These are phyloP conservation scores for Branchellion lobata DNA, from an alignment of 2,888 invertebrate species.

Conservation along the genomic window DNA sequence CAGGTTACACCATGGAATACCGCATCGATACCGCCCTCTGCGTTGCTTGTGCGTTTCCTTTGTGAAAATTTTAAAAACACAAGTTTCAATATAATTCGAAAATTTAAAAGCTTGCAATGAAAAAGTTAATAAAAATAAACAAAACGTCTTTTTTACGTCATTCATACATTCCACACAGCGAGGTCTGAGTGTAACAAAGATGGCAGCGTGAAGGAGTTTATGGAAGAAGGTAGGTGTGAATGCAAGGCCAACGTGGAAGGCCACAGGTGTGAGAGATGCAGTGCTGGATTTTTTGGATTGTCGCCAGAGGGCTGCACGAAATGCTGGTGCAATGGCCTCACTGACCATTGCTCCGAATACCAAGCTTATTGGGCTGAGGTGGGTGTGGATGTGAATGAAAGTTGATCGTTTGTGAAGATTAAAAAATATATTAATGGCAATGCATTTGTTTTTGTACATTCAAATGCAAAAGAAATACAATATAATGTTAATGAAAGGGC, in stretches of 20 bases:
- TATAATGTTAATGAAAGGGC: no score
- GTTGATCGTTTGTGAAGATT: no score
- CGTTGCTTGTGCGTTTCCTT: neutral
- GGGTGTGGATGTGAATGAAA: no score
- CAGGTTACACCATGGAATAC: neutral
- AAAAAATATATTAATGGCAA: no score
- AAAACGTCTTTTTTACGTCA: no score
- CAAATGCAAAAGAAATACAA: no score
- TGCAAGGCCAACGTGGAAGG: slow-evolving; percentile 5
- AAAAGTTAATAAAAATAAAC: no score
- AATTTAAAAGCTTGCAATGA: no score
- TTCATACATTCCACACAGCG: no score
- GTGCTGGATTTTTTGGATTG: neutral
- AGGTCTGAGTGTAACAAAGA: neutral
- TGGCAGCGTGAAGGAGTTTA: neutral
- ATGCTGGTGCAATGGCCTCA: neutral
- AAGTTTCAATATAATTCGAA: no score
- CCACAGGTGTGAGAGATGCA: neutral
- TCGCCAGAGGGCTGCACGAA: neutral
- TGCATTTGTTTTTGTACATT: no score
- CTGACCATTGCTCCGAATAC: slow-evolving; percentile 4
- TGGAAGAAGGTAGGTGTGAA: slow-evolving; percentile 1
- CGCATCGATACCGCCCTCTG: neutral
- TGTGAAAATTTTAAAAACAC: no score
- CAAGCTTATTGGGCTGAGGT: neutral